phyloP scores from a whole-genome alignment of 2,888 invertebrate genomes.

The Physocephala rufipes region DNA sequence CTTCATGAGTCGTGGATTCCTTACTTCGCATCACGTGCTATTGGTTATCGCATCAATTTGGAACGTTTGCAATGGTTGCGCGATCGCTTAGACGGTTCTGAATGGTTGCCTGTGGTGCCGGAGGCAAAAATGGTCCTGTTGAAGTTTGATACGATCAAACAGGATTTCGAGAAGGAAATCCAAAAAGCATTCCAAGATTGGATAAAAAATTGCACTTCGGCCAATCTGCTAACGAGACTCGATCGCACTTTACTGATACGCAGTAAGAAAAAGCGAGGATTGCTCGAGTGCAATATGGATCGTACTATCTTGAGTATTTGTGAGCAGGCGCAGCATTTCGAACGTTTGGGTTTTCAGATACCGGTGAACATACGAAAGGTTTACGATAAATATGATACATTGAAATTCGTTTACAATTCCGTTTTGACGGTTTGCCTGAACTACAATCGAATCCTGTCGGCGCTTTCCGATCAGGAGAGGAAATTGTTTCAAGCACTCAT shows the following conservation, averaged over 20 bases:
- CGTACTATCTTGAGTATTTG: conserved; percentile 73
- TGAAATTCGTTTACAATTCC: conserved; percentile 75
- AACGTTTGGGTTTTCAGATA: conserved; percentile 74
- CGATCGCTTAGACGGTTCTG: conserved; percentile 75
- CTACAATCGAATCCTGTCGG: conserved; percentile 81
- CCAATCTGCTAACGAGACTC: conserved; percentile 69
- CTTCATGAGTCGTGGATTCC: conserved; percentile 75
- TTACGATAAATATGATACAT: conserved; percentile 70
- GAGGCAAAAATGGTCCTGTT: conserved; percentile 70
- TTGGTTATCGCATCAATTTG: conserved; percentile 74
- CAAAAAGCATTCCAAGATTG: conserved; percentile 69
- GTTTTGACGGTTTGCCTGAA: conserved; percentile 77
- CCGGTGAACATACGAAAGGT: conserved; percentile 75
- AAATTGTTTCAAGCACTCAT: conserved; percentile 81
- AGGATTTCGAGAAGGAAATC: conserved; percentile 64
- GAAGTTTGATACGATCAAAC: conserved; percentile 67
- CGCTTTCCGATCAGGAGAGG: conserved; percentile 80
- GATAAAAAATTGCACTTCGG: conserved; percentile 70
- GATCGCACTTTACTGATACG: conserved; percentile 79
- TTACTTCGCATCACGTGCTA: conserved; percentile 76
- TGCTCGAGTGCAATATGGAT: conserved; percentile 84
- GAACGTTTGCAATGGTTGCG: conserved; percentile 71
- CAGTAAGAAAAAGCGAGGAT: conserved; percentile 71
- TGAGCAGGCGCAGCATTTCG: conserved; percentile 79
- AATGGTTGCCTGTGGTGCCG: conserved; percentile 81